phyloP scores from a whole-genome alignment of 2,888 invertebrate genomes.

The Eupithecia inturbata region DNA sequence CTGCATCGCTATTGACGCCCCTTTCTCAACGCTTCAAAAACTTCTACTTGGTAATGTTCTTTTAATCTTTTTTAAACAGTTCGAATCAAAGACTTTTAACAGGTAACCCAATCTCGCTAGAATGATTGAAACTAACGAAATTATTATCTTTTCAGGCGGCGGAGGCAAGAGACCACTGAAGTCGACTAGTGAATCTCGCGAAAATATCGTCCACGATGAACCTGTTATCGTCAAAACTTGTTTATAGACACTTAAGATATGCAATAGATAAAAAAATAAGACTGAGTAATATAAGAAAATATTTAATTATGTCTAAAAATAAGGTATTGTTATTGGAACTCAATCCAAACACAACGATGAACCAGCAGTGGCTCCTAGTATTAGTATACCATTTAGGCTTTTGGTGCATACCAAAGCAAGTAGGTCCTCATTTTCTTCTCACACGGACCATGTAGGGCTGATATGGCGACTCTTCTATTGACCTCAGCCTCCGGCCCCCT shows the following conservation, averaged over 20 bases:
- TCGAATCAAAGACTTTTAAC: background rate
- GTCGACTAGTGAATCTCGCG: conserved; percentile 40
- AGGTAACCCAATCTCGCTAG: background rate
- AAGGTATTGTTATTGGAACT: background rate
- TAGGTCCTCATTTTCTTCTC: no score
- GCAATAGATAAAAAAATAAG: conserved; percentile 21
- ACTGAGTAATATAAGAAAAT: conserved; percentile 31
- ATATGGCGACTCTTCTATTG: no score
- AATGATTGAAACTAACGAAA: background rate
- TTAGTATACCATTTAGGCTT: no score
- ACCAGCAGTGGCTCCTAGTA: no score
- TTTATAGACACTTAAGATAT: conserved; percentile 31
- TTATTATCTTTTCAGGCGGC: conserved; percentile 39
- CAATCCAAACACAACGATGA: no score
- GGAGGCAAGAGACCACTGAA: conserved; percentile 45
- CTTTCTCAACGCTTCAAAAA: conserved; percentile 67
- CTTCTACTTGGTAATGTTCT: conserved; percentile 55
- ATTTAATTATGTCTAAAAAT: conserved; percentile 5
- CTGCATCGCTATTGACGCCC: conserved; percentile 65
- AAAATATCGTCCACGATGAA: conserved; percentile 30
- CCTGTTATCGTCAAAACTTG: conserved; percentile 44
- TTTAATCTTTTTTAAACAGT: background rate
- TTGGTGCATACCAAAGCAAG: no score
- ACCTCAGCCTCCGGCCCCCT: no score
- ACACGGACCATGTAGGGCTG: no score